Conservation (phyloP, 2,113 vertebrate genomes). For the Furnarius figulus region DNA sequence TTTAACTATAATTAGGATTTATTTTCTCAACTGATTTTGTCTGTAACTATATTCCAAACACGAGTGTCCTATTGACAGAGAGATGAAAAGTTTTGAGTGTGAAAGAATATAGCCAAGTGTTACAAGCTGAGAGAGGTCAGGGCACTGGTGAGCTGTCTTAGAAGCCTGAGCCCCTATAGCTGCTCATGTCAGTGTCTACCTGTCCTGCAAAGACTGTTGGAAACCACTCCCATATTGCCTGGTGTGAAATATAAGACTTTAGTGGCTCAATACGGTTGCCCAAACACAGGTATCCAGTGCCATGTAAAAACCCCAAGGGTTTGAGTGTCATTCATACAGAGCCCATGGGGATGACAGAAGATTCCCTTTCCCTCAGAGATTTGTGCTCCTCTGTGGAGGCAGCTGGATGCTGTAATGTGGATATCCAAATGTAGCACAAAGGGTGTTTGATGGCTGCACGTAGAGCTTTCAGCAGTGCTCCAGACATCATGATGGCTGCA, state of each 20-base stretch:
- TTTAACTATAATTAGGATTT: not conserved
- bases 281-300: not conserved
- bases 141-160: fast-evolving
- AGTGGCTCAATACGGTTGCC: not conserved
- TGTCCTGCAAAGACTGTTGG: not conserved
- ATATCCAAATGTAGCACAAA: not conserved
- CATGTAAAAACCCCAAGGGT: not conserved
- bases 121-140: not conserved
- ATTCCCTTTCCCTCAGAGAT: not conserved
- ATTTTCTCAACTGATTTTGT: not conserved
- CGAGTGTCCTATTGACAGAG: fast-evolving
- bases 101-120: not conserved
- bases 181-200: not conserved
- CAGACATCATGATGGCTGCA: not conserved
- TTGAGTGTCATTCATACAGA: not conserved
- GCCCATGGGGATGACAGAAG: not conserved
- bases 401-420: not conserved
- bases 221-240: not conserved
- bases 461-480: not conserved
- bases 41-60: not conserved
- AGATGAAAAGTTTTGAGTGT: not conserved
- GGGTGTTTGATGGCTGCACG: fast-evolving
- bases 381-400: not conserved
- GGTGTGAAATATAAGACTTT: not conserved
- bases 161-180: not conserved